Evolutionary conservation across 2,113 vertebrate species (phyloP), one percentile per base, ranked within the genome.

Genomic region (Callorhinus ursinus): DNA sequence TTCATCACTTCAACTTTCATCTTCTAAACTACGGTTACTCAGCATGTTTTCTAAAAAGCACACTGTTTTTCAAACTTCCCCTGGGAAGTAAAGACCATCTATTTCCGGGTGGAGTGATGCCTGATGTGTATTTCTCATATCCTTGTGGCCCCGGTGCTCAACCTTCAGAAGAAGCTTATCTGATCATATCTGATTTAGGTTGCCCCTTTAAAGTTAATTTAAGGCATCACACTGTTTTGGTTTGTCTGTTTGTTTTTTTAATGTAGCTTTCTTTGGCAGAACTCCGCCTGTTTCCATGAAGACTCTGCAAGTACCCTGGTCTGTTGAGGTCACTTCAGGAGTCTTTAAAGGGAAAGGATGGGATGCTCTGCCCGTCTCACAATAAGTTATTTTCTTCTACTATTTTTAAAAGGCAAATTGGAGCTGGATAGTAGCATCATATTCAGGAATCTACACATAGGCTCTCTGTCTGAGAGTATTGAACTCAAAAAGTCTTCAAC

Each of bases 111-210:
- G 53, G 19, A 53, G 7, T 39, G 7, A 36, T 13, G n/a, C 59
- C 24, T 2, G 1, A 4, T 4, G 4, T 12, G 0, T 2, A 11
- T 1, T 9, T 39, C 16, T 33, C 31, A 16, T 6, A 7, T 13
- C 9, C 28, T 31, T 0, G 6, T 11, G 2, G 2, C 11, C 55
- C 8, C 36, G 11, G 42, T 71, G 24, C 63, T 36, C 7, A 2
- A 5, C 7, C 4, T 49, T 22, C 8, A 2, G 42, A 22, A 6
- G 57, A 31, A 46, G 1, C 7, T 7, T 24, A 9, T 42, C 15
- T 13, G 19, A 26, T 2, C 0, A 0, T 12, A 16, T 42, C 16
- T 26, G 2, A 14, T 24, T 90, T 24, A 69, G 9, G 8, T 55
- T 36, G 4, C 33, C 31, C 36, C 33, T 61, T 18, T 59, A 26